Base-by-base conservation (phyloP, 2,797 vertebrate species). In the Telmatherina bonti region DNA sequence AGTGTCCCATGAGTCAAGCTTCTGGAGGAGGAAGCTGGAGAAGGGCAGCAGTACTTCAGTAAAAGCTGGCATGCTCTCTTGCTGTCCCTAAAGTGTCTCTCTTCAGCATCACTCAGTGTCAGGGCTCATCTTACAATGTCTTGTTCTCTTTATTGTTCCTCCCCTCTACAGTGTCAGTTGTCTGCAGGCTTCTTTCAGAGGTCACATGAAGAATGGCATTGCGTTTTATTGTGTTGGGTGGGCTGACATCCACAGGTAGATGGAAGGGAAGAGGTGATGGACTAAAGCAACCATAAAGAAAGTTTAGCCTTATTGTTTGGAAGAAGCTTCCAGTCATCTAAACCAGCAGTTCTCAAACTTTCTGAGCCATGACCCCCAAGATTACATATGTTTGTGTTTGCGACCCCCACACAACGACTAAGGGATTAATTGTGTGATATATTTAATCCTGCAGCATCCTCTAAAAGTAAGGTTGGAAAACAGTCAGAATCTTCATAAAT, bases 51-150 rank as follows among this genome's bases (percentile, higher is more conserved):
- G 53, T 15, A 69, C 59, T 63, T 62, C 60, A 41, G 71, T 81
- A 47, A 79, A 69, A 72, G 27, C 72, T 67, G 80, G 31, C 70
- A 30, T 62, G 73, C 63, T 54, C 75, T 49, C 62, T 15, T 29
- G 64, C 87, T 82, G 53, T 68, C 79, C 85, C 76, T 3, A 67
- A 31, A 85, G 90, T 70, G 1, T 61, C 76, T 82, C 76, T 61
- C 69, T 79, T 85, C 75, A 72, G 77, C 65, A 56, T 85, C 85
- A 79, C 83, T 80, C 76, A 22, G 52, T 80, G 83, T 87, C 86
- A 51, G 66, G 67, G 59, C 83, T 86, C 74, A 83, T 85, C 80
- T 84, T 75, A 43, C 68, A 56, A 78, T 77, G 81, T 86, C 62
- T 27, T 36, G 56, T 82, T 79, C 72, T 76, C 79, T 78, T 68